Evolutionary conservation across 2,888 invertebrate genomes (phyloP).

Genomic region (Frankliniella fusca): DNA sequence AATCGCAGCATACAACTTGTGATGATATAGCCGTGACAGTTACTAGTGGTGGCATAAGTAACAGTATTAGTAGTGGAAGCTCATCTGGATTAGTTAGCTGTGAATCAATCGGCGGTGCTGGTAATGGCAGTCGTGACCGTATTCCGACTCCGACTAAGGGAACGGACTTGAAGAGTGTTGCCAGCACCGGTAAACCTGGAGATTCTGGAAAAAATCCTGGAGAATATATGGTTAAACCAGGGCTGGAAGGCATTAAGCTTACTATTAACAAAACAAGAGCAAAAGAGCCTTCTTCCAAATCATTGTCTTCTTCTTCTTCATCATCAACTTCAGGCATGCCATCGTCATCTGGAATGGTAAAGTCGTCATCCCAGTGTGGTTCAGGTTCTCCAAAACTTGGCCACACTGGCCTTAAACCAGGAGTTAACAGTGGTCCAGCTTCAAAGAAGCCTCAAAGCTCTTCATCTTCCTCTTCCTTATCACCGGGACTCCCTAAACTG

Average conservation of each 20-base stretch:
- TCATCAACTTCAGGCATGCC: conserved; percentile 48
- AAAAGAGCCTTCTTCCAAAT: conserved; percentile 58
- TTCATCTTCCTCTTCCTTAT: conserved; percentile 30
- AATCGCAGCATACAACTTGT: conserved; percentile 59
- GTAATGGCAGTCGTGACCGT: conserved; percentile 43
- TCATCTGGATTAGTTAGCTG: conserved; percentile 38
- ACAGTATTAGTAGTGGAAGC: conserved; percentile 48
- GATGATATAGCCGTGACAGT: conserved; percentile 46
- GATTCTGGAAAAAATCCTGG: conserved; percentile 60
- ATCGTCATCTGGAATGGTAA: conserved; percentile 46
- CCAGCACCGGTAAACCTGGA: conserved; percentile 44
- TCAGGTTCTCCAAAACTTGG: conserved; percentile 66
- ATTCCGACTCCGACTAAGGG: conserved; percentile 18
- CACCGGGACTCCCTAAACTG: conserved; percentile 22
- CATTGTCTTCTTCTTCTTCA: conserved; percentile 48
- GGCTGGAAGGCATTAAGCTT: conserved; percentile 83
- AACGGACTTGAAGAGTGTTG: conserved; percentile 31
- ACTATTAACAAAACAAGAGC: conserved; percentile 85
- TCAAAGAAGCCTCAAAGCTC: conserved; percentile 64
- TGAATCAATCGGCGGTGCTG: conserved; percentile 46
- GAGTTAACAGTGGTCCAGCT: conserved; percentile 81
- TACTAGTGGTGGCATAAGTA: conserved; percentile 34
- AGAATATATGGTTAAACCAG: conserved; percentile 85
- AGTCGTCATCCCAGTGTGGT: conserved; percentile 49
- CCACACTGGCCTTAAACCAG: conserved; percentile 78